Percentiles rank a stretch among this genome's conserved stretches.
Evolutionary conservation across 2,888 invertebrate genomes (phyloP).

Genomic region (Ophioninae sp.): DNA sequence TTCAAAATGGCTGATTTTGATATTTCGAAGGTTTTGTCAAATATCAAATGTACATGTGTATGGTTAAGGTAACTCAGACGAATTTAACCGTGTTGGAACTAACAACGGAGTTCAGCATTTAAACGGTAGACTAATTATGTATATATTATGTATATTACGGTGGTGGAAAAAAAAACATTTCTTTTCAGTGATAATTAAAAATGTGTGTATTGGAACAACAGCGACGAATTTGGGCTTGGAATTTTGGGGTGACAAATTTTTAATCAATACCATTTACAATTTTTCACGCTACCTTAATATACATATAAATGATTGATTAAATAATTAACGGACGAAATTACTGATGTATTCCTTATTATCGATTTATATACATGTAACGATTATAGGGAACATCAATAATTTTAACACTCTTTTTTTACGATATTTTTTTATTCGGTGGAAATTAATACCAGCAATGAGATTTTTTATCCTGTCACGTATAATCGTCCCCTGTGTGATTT

Average conservation of each 20-base stretch:
- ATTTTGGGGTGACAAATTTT: neutral
- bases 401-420: neutral
- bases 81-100: neutral
- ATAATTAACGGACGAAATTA: neutral
- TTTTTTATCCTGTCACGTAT: neutral
- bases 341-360: neutral
- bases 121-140: neutral
- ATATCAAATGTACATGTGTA: neutral
- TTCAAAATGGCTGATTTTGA: too few relatives aligned
- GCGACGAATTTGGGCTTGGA: neutral
- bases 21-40: too few relatives aligned
- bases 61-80: neutral
- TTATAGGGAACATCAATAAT: neutral
- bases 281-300: neutral
- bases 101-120: neutral
- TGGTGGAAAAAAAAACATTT: neutral
- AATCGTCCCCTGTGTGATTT: constrained; percentile 1
- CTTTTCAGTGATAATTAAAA: neutral
- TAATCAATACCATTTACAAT: neutral
- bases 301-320: neutral
- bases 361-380: neutral
- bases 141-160: neutral
- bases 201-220: neutral
- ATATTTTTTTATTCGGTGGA: neutral
- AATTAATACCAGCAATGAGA: neutral